These are phyloP conservation scores for Chamaetylas fuelleborni DNA, from an alignment of 2,113 vertebrate species.

Conservation along the genomic window DNA sequence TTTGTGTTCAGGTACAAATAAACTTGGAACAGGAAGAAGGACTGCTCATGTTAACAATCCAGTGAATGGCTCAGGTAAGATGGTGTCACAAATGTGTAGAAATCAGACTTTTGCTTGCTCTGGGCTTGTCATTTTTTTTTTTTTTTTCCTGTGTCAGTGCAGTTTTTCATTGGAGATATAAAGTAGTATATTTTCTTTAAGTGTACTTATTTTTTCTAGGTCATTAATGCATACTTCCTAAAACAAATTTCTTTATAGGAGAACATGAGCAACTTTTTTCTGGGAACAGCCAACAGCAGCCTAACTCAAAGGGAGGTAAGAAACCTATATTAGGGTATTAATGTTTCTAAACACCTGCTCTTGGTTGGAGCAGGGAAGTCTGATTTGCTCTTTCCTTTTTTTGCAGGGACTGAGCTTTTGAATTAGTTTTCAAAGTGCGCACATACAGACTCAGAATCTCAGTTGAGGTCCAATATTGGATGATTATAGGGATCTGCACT, in stretches of 20 bases:
- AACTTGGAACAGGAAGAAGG: rapidly evolving
- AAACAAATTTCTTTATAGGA: neutral
- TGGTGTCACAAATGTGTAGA: neutral
- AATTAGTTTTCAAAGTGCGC: neutral
- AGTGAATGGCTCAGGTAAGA: neutral
- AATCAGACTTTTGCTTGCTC: neutral
- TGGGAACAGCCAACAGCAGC: neutral
- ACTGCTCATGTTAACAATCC: neutral
- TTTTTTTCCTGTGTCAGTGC: neutral
- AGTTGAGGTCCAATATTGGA: neutral
- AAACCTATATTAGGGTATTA: neutral
- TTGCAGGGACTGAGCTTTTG: neutral
- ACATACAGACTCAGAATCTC: neutral
- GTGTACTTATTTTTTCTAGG: neutral
- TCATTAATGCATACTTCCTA: neutral
- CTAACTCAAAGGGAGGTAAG: neutral
- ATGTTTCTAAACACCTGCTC: neutral
- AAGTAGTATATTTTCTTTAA: neutral
- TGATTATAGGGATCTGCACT: neutral
- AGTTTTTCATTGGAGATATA: neutral
- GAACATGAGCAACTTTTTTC: rapidly evolving
- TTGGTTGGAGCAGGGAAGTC: neutral
- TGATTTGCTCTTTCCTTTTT: neutral
- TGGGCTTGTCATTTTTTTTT: neutral
- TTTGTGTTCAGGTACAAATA: neutral